Conservation (phyloP, 2,113 vertebrate genomes). For the Pandion haliaetus region DNA sequence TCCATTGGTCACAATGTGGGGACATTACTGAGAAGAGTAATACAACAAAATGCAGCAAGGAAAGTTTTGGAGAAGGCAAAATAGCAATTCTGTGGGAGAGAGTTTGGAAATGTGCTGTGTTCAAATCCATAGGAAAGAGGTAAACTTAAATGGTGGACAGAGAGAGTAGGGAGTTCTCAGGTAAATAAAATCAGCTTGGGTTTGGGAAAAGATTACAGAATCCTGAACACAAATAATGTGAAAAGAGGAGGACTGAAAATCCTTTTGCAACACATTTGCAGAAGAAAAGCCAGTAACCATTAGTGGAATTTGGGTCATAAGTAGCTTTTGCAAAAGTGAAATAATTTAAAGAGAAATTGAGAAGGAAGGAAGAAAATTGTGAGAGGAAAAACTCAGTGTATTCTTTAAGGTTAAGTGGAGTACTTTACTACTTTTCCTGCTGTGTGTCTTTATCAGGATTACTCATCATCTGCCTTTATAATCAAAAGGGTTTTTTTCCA, state of each 20-base stretch:
- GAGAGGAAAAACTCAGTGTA: background rate
- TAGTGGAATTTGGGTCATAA: background rate
- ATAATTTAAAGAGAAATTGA: background rate
- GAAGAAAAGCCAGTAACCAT: background rate
- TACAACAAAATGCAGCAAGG: background rate
- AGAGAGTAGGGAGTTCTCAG: background rate
- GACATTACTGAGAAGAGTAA: background rate
- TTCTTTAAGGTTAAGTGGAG: background rate
- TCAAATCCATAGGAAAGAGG: background rate
- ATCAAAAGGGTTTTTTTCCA: fast-evolving
- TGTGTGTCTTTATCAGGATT: background rate
- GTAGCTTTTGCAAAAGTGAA: background rate
- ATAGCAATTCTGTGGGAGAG: background rate
- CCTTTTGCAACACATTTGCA: background rate
- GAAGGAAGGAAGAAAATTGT: background rate
- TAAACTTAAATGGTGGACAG: background rate
- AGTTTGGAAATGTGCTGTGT: background rate
- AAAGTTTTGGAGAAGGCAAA: background rate
- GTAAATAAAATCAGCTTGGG: background rate
- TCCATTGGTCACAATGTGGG: background rate
- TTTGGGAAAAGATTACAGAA: background rate
- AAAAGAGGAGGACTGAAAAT: background rate
- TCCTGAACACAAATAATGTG: background rate
- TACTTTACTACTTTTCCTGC: background rate
- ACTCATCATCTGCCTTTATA: background rate